Base-by-base conservation (phyloP, 2,113 vertebrate genomes). In the Formicarius rufipectus region DNA sequence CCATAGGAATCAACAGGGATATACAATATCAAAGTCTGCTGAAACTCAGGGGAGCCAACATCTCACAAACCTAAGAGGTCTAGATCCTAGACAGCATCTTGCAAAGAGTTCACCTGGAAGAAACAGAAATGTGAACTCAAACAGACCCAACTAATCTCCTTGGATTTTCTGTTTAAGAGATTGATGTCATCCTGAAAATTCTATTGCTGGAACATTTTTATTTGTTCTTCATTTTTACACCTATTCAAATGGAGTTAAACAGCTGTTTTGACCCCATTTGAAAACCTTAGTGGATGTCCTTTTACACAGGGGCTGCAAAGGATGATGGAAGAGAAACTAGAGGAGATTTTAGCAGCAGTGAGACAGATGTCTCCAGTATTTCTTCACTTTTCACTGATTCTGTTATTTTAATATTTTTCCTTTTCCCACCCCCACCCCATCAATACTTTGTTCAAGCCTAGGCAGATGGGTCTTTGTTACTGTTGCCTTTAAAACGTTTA, bases 301-400 rank as follows among this genome's bases (percentile, higher is more conserved):
- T 95, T 88, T 73, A 90, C 74, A 96, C 40, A 18, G 90, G 15
- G 64, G 64, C 83, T 85, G 55, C 47, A 92, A 87, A 18, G 37
- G 87, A 68, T 75, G 66, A 92, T 53, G 35, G 84, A 78, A 81
- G 39, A 93, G 66, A 80, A 95, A 58, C 85, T 88, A 23, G 39
- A 82, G 83, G 52, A 80, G 71, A 40, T 91, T 93, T 96, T 89
- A 95, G 90, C 91, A 93, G 74, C 59, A 90, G 67, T 50, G 74
- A 90, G 63, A 21, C 85, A 96, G 88, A 60, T 62, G 28, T 71
- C 56, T 87, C 69, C 45, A 52, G 71, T 93, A 92, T 75, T 91
- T 77, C 82, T 95, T 92, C 23, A 67, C 50, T 90, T 96, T 91
- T 87, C 18, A 14, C 52, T 52, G 58, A 63, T 42, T 84, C 72